A percentile compares a stretch with the other conserved stretches of the same genome.
Conservation (phyloP, 2,797 vertebrate genomes). For the Rhinophrynus dorsalis region DNA sequence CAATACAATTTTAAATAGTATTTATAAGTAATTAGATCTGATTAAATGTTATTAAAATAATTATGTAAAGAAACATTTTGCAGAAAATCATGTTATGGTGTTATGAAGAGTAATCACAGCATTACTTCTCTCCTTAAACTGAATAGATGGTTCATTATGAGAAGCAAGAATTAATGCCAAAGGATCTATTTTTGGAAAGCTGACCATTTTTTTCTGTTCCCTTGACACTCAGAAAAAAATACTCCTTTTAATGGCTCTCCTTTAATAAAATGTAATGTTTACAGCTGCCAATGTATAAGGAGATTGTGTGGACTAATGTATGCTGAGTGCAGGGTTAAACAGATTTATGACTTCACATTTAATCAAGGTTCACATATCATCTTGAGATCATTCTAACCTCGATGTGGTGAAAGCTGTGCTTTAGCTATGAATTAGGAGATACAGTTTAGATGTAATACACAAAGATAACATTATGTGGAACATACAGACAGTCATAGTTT, state of each 20-base stretch:
- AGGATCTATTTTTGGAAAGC: not conserved
- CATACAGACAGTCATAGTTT: constrained; percentile 11
- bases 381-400: not conserved
- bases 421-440: constrained; percentile 13
- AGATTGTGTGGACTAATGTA: constrained; percentile 5
- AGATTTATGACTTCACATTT: constrained; percentile 21
- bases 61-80: constrained; percentile 11
- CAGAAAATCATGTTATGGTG: constrained; percentile 8
- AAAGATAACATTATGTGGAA: constrained; percentile 18
- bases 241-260: not conserved
- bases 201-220: constrained; percentile 3
- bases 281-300: constrained; percentile 3
- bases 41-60: not conserved
- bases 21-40: constrained; percentile 9
- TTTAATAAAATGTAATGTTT: constrained; percentile 26
- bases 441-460: not conserved
- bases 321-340: constrained; percentile 12
- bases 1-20: not conserved
- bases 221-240: not conserved
- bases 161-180: constrained; percentile 7
- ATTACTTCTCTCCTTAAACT: not conserved
- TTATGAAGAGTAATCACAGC: constrained; percentile 12
- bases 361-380: constrained; percentile 5
- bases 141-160: constrained; percentile 7
- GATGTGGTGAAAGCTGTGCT: constrained; percentile 5